Base-by-base conservation (phyloP, 1,140 invertebrate genomes). In the Heliothis virescens region DNA sequence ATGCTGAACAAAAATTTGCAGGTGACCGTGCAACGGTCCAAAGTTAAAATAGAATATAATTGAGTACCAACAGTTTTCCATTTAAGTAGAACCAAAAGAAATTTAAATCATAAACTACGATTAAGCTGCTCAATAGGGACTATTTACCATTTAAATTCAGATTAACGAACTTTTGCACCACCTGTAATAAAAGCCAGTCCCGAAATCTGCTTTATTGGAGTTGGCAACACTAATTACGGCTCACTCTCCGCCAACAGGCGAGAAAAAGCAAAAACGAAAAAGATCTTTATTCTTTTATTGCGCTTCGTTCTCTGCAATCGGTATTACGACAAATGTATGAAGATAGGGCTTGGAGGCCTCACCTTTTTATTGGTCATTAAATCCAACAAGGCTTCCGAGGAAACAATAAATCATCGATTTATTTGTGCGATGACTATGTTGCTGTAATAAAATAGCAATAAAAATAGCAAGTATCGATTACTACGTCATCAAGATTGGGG, bases 381-480 rank as follows among this genome's bases (percentile, higher is more conserved):
- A 84, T 62, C 80, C 65, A 72, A 83, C 75, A 82, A 82, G 74
- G 75, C 65, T 63, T 82, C 76, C 74, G 79, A 73, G 81, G 77
- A 80, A 84, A 79, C 79, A 69, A 81, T 86, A 81, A 83, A 86
- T 86, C 81, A 82, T 77, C 72, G 72, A 86, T 82, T 86, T 84
- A 86, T 81, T 63, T 76, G 59, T 67, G 69, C 57, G 77, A 81
- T 71, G 83, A 84, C 79, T 83, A 62, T 82, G 63, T 74, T 67
- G 55, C 65, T 50, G 77, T 74, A 82, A 72, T 85, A 83, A 85
- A 79, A 74, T 62, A 59, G 57, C 59, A 78, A 79, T 78, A 67
- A 78, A 77, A 69, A 69, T 57, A n/a, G n/a, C 62, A 67, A 78
- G 63, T 78, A 78, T 26, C 52, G 75, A 67, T 78, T 78, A 78